These are phyloP conservation scores for Melanogrammus aeglefinus DNA, from an alignment of 2,797 vertebrate genomes.

Conservation along the genomic window DNA sequence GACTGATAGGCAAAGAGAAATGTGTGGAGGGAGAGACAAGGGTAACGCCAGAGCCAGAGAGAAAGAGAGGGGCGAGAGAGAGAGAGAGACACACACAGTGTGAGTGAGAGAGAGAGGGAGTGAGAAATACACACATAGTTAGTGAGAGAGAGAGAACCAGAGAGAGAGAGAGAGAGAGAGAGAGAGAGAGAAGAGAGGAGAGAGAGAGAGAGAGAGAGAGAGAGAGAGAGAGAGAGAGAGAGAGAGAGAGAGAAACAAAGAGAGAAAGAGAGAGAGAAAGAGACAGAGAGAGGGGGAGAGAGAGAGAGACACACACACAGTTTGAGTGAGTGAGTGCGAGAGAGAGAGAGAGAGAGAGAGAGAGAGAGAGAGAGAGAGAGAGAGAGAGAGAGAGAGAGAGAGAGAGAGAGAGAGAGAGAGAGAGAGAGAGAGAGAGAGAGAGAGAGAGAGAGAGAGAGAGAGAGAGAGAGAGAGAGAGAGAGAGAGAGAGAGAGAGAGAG, in stretches of 20 bases:
- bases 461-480: not conserved
- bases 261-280: too few relatives aligned
- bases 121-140: too few relatives aligned
- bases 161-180: conserved; percentile 41
- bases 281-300: too few relatives aligned
- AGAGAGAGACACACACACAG: not conserved
- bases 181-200: conserved; percentile 3
- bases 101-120: not conserved
- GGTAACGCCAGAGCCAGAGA: not conserved
- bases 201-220: too few relatives aligned
- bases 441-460: not conserved
- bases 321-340: not conserved
- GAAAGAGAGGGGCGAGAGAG: too few relatives aligned
- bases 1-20: conserved; percentile 62
- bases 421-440: not conserved
- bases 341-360: too few relatives aligned
- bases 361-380: too few relatives aligned
- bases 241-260: conserved; percentile 25
- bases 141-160: not conserved
- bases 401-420: too few relatives aligned
- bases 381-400: too few relatives aligned
- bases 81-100: too few relatives aligned
- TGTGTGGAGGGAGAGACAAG: conserved; percentile 13
- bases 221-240: not conserved
- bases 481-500: not conserved